These are phyloP conservation scores for Macaria liturata DNA, from an alignment of 2,888 invertebrate species.

Conservation along the genomic window DNA sequence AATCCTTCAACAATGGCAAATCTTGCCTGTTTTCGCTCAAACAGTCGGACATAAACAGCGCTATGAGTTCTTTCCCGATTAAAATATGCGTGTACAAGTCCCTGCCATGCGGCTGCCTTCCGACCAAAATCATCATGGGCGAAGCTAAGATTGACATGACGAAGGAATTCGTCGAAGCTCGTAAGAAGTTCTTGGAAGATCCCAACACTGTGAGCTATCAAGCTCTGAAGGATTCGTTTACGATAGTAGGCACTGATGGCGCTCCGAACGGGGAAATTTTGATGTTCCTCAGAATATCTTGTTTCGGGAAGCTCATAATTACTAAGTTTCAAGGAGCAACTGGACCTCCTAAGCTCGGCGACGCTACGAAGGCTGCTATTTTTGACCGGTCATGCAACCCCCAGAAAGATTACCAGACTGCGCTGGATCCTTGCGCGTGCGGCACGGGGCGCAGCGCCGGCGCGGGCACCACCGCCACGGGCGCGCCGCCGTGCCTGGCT, in stretches of 20 bases:
- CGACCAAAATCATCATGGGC: conserved; percentile 85
- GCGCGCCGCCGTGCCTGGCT: conserved; percentile 29
- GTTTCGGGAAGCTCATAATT: conserved; percentile 86
- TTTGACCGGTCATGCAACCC: conserved; percentile 69
- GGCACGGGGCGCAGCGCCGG: conserved; percentile 49
- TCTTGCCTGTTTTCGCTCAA: conserved; percentile 87
- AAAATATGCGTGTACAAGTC: conserved; percentile 83
- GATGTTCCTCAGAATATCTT: conserved; percentile 85
- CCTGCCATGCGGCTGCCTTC: conserved; percentile 84
- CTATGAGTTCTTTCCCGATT: conserved; percentile 81
- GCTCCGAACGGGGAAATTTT: conserved; percentile 81
- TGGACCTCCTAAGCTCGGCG: conserved; percentile 53
- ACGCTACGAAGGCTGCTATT: conserved; percentile 43
- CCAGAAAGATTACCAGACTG: conserved; percentile 54
- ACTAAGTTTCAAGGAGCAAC: conserved; percentile 84
- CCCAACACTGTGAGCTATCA: conserved; percentile 77
- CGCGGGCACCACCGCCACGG: conserved; percentile 26
- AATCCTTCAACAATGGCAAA: conserved; percentile 85
- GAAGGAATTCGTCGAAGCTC: conserved; percentile 83
- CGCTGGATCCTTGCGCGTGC: conserved; percentile 66
- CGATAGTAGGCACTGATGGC: conserved; percentile 75
- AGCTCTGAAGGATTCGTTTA: conserved; percentile 84
- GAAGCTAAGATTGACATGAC: conserved; percentile 83
- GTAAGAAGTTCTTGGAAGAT: conserved; percentile 73
- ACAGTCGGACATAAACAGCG: conserved; percentile 75